A percentile compares a stretch with the other conserved stretches of the same genome.
phyloP scores from a whole-genome alignment of 2,797 vertebrate genomes.

The Schizopygopsis pylzovi region DNA sequence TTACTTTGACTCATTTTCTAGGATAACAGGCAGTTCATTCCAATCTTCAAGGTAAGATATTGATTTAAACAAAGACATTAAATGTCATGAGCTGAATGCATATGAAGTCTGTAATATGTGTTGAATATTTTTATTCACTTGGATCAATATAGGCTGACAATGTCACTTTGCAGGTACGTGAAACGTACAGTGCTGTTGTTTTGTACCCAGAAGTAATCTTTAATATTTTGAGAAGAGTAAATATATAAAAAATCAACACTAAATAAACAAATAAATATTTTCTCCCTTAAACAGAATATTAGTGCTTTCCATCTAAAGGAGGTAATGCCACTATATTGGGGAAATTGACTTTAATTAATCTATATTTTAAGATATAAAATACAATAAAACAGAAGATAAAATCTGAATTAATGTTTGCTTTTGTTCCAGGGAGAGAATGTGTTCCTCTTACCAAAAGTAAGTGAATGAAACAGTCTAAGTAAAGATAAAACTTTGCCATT shows the following conservation, averaged over 20 bases:
- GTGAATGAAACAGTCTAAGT: neutral
- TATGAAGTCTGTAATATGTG: slow-evolving; percentile 3
- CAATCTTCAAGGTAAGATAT: slow-evolving; percentile 65
- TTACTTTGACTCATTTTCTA: slow-evolving; percentile 41
- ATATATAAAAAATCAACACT: neutral
- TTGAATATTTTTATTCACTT: slow-evolving; percentile 4
- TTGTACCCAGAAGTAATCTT: neutral
- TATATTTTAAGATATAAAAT: neutral
- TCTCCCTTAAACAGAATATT: slow-evolving; percentile 60
- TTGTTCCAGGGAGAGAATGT: slow-evolving; percentile 68
- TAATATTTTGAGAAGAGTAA: neutral
- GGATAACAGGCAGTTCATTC: slow-evolving; percentile 54
- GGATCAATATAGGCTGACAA: slow-evolving; percentile 61
- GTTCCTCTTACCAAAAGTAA: slow-evolving; percentile 65
- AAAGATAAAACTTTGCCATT: neutral
- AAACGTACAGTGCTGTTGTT: neutral
- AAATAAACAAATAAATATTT: neutral
- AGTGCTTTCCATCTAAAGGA: slow-evolving; percentile 61
- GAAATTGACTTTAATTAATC: neutral
- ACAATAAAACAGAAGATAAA: neutral
- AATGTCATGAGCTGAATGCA: neutral
- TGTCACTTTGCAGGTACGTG: slow-evolving; percentile 66
- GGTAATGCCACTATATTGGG: slow-evolving; percentile 54
- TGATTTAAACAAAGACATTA: neutral
- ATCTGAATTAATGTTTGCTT: slow-evolving; percentile 1